A percentile compares a stretch with the other conserved stretches of the same genome.
Evolutionary conservation across 2,888 invertebrate species (phyloP).

Genomic region (Abscondita cerata): DNA sequence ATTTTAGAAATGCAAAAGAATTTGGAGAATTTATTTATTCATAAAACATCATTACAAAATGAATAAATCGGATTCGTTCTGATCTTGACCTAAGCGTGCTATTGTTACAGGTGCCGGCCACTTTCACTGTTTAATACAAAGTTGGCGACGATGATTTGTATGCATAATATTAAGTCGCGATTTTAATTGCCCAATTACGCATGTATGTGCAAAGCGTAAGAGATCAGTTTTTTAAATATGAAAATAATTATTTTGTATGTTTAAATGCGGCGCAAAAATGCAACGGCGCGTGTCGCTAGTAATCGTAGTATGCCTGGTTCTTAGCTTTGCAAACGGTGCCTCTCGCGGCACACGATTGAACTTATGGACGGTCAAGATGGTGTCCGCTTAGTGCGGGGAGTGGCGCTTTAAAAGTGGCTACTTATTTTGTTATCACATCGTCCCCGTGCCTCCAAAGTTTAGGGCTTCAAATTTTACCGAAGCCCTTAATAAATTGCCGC

Average conservation of each 20-base stretch:
- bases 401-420: conserved; percentile 41
- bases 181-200: conserved; percentile 1
- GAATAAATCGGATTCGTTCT: background rate
- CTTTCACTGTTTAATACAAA: conserved; percentile 18
- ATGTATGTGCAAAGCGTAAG: background rate
- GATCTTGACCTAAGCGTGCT: conserved; percentile 20
- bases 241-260: background rate
- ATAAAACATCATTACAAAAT: background rate
- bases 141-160: background rate
- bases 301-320: conserved; percentile 31
- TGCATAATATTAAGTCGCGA: background rate
- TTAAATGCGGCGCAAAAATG: conserved; percentile 13
- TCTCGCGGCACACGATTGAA: conserved; percentile 41
- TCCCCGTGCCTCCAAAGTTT: conserved; percentile 33
- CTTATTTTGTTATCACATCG: conserved; percentile 34
- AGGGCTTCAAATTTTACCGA: conserved; percentile 27
- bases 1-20: no score
- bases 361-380: conserved; percentile 42
- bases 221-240: background rate
- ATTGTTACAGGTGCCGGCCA: conserved; percentile 10
- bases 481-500: conserved; percentile 31
- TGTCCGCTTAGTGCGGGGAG: conserved; percentile 48
- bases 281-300: conserved; percentile 22
- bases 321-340: conserved; percentile 33
- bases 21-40: no score